These are phyloP conservation scores for Erannis defoliaria DNA, from an alignment of 2,888 invertebrate genomes.

Conservation along the genomic window DNA sequence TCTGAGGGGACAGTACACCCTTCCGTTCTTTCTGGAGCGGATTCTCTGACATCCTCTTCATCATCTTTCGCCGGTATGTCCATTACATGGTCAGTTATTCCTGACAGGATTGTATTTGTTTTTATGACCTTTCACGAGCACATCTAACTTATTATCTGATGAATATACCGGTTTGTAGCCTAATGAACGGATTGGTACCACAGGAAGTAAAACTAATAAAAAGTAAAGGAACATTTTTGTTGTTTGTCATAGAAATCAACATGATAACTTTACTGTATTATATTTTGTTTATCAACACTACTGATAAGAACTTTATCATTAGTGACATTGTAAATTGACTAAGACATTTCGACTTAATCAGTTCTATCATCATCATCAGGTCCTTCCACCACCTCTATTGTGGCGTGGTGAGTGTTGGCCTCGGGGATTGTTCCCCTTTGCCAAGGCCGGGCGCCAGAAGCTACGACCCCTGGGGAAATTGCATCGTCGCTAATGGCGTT, in stretches of 20 bases:
- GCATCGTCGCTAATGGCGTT: no score
- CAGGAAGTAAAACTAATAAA: no score
- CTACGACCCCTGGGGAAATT: no score
- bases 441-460: no score
- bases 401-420: no score
- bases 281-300: slow-evolving; percentile 8
- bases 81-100: background rate
- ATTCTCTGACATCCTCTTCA: slow-evolving; percentile 78
- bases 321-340: background rate
- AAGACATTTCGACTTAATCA: background rate
- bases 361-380: no score
- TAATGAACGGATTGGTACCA: no score
- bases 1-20: slow-evolving; percentile 66
- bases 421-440: no score
- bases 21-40: slow-evolving; percentile 79
- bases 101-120: background rate
- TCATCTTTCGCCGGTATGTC: slow-evolving; percentile 76
- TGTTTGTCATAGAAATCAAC: background rate
- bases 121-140: background rate
- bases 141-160: background rate
- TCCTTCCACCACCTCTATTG: no score
- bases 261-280: background rate
- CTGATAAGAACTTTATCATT: slow-evolving; percentile 2
- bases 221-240: background rate
- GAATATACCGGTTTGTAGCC: background rate